Conservation (phyloP, 2,113 vertebrate genomes). For the Rana temporaria region DNA sequence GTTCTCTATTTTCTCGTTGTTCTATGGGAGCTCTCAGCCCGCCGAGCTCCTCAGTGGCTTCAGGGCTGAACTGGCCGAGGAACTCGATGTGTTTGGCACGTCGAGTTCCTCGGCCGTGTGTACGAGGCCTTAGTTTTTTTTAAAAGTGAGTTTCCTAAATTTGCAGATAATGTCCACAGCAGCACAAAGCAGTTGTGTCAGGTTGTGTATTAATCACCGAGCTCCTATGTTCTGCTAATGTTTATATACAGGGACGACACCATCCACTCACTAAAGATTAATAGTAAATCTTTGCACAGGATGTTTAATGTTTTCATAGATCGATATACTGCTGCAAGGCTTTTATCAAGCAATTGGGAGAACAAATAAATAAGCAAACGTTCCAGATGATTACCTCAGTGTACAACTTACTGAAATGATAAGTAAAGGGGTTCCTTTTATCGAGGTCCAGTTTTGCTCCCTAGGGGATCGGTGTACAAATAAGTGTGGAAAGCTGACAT, state of each 20-base stretch:
- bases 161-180: not conserved
- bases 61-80: too few relatives aligned
- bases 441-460: not conserved
- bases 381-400: slow-evolving; percentile 6
- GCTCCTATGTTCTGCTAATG: not conserved
- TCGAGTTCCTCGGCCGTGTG: too few relatives aligned
- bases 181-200: not conserved
- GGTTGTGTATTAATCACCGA: slow-evolving; percentile 37
- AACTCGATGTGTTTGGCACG: too few relatives aligned
- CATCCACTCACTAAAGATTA: slow-evolving; percentile 49
- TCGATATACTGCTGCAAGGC: slow-evolving; percentile 50
- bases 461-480: not conserved
- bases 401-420: not conserved
- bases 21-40: too few relatives aligned
- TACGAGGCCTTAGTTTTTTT: too few relatives aligned
- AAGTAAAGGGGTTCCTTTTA: not conserved
- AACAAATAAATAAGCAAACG: slow-evolving; percentile 38
- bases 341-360: slow-evolving; percentile 25
- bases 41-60: too few relatives aligned
- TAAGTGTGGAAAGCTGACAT: too few relatives aligned
- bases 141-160: too few relatives aligned
- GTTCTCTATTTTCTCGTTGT: too few relatives aligned
- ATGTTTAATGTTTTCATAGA: slow-evolving; percentile 45
- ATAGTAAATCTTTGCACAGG: slow-evolving; percentile 48
- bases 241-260: slow-evolving; percentile 35